These are phyloP conservation scores for Acanthurus lineatus DNA, from an alignment of 2,797 vertebrate species.

Conservation along the genomic window DNA sequence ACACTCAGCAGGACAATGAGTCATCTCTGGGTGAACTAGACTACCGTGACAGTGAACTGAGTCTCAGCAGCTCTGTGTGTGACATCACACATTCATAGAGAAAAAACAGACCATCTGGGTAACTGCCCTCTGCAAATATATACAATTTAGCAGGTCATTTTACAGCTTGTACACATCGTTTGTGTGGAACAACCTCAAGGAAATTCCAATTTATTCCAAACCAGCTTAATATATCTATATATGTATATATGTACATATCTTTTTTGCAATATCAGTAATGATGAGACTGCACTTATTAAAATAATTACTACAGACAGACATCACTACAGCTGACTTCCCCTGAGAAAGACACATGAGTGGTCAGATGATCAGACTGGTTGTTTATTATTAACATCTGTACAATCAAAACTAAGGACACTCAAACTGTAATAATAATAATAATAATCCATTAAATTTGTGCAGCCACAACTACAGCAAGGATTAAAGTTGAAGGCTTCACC, in stretches of 20 bases:
- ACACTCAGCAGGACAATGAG: conserved; percentile 73
- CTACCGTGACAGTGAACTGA: conserved; percentile 55
- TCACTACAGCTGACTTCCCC: background rate
- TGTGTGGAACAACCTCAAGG: too few species aligned
- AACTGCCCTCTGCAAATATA: conserved; percentile 30
- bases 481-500: too few species aligned
- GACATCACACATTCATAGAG: conserved; percentile 65
- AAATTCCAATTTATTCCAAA: too few species aligned
- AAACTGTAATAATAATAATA: background rate
- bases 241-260: too few species aligned
- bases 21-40: conserved; percentile 69
- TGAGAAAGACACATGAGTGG: background rate
- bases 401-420: background rate
- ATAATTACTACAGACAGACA: background rate
- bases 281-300: background rate
- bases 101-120: conserved; percentile 70
- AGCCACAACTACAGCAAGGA: too few species aligned
- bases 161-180: background rate
- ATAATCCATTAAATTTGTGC: background rate
- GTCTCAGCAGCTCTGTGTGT: conserved; percentile 65
- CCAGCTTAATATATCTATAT: too few species aligned
- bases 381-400: background rate
- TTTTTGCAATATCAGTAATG: too few species aligned
- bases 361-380: background rate
- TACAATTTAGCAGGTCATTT: background rate